These are phyloP conservation scores for Tenthredo livida DNA, from an alignment of 2,888 invertebrate species.

Conservation along the genomic window DNA sequence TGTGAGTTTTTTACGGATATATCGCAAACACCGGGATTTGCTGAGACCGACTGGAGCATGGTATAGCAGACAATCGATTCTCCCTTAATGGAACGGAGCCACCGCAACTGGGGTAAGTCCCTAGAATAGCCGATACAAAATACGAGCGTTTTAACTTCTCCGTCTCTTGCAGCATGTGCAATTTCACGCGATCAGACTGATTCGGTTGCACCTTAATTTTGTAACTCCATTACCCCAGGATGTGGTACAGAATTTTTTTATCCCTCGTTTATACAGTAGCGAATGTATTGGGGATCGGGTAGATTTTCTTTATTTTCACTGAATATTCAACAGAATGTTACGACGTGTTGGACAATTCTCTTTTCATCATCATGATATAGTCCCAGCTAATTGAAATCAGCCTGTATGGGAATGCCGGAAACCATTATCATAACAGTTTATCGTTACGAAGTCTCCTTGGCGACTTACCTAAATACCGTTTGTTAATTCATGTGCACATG, in stretches of 20 bases:
- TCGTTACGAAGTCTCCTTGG: not conserved
- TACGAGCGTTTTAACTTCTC: not conserved
- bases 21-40: not conserved
- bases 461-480: not conserved
- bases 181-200: not conserved
- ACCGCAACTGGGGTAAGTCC: slow-evolving; percentile 49
- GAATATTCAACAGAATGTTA: not conserved
- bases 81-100: slow-evolving; percentile 52
- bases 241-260: not conserved
- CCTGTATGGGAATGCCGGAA: not conserved
- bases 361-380: not conserved
- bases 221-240: not conserved
- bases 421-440: slow-evolving; percentile 1
- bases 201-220: not conserved
- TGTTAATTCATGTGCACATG: not conserved
- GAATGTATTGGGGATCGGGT: not conserved
- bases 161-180: not conserved
- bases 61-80: slow-evolving; percentile 48
- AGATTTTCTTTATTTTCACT: not conserved
- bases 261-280: not conserved
- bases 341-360: not conserved
- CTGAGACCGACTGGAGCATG: slow-evolving; percentile 44
- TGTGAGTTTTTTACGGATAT: slow-evolving; percentile 43
- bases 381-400: not conserved
- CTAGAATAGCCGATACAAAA: not conserved